A percentile compares a stretch with the other conserved stretches of the same genome.
These are phyloP conservation scores for Ostrea denselamellosa DNA, from an alignment of 1,140 invertebrate genomes.

Conservation along the genomic window DNA sequence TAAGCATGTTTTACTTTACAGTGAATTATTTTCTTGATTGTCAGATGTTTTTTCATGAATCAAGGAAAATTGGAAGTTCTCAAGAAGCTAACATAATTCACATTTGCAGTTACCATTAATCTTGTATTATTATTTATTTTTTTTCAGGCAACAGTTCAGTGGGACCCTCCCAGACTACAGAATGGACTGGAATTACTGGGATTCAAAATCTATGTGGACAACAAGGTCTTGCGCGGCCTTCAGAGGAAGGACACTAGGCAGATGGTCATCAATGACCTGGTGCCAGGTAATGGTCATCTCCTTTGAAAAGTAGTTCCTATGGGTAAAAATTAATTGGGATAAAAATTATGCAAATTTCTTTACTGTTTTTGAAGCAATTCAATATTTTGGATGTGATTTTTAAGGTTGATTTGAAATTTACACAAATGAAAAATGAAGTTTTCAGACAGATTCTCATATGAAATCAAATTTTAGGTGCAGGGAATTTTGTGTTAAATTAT, in stretches of 20 bases:
- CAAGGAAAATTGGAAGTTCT: no score
- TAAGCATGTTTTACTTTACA: no score
- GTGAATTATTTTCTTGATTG: no score
- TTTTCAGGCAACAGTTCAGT: conserved; percentile 70
- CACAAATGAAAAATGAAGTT: no score
- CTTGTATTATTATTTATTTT: background rate
- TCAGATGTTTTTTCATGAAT: no score
- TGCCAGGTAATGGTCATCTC: conserved; percentile 66
- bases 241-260: conserved; percentile 65
- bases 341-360: background rate
- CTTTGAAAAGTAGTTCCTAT: background rate
- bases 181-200: conserved; percentile 69
- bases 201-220: conserved; percentile 73
- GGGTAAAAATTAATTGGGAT: background rate
- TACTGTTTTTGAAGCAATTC: background rate
- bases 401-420: background rate
- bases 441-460: no score
- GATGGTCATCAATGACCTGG: conserved; percentile 73
- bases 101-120: no score
- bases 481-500: no score
- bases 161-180: conserved; percentile 70
- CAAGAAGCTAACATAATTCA: no score
- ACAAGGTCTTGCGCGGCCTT: conserved; percentile 66
- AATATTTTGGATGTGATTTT: background rate
- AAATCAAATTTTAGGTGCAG: no score